Conservation (phyloP, 2,113 vertebrate genomes). For the Malurus alboscapulatus region DNA sequence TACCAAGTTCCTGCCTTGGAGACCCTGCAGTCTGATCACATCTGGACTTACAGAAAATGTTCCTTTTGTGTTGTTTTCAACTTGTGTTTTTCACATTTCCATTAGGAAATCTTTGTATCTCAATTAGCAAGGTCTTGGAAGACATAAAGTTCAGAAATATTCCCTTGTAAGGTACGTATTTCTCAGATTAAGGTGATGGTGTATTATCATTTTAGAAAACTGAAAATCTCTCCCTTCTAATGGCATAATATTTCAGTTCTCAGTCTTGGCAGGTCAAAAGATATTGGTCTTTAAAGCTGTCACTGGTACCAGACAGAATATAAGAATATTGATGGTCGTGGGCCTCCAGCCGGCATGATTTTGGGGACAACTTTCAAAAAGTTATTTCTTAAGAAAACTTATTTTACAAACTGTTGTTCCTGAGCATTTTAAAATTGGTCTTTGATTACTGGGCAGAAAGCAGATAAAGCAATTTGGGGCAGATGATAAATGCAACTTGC, state of each 20-base stretch:
- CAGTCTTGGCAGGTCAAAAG: background rate
- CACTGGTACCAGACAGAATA: conserved; percentile 8
- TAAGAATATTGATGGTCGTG: conserved; percentile 1
- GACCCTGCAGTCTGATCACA: background rate
- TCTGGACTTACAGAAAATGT: background rate
- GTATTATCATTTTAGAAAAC: background rate
- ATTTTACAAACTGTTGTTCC: background rate
- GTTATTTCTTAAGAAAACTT: conserved; percentile 5
- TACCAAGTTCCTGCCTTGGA: background rate
- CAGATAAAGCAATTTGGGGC: background rate
- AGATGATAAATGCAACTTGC: conserved; percentile 2
- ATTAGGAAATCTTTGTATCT: background rate
- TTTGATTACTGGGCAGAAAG: background rate
- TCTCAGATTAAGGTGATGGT: background rate
- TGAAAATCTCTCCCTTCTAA: background rate
- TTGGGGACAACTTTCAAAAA: background rate
- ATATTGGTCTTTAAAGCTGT: conserved; percentile 24
- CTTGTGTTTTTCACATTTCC: background rate
- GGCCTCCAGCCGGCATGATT: conserved; percentile 12
- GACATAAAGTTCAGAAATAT: background rate
- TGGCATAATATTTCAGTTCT: background rate
- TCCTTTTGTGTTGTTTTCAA: background rate
- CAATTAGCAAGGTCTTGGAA: background rate
- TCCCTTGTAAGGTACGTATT: background rate
- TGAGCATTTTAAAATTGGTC: background rate